phyloP scores from a whole-genome alignment of 2,888 invertebrate species.

The Xestia c-nigrum region DNA sequence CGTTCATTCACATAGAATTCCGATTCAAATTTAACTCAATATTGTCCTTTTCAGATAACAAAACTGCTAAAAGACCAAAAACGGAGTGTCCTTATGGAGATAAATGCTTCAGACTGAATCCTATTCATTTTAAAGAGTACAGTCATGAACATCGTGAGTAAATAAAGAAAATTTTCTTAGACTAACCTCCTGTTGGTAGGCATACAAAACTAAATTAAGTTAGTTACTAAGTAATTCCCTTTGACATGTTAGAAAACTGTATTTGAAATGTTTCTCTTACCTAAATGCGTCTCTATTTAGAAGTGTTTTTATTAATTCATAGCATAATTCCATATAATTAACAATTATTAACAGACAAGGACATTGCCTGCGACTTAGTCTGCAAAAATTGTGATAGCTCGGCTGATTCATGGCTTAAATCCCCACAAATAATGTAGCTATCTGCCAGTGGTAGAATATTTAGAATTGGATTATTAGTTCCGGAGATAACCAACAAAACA shows the following conservation, averaged over 20 bases:
- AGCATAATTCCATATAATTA: too few species aligned
- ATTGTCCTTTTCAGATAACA: conserved; percentile 74
- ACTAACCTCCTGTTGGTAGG: background rate
- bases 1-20: background rate
- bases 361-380: too few species aligned
- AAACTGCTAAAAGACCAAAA: conserved; percentile 79
- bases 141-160: conserved; percentile 94
- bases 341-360: too few species aligned
- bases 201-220: background rate
- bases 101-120: conserved; percentile 95
- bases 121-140: conserved; percentile 95
- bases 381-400: too few species aligned
- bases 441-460: too few species aligned
- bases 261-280: background rate
- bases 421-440: too few species aligned
- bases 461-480: too few species aligned
- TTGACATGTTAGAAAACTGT: background rate
- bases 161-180: background rate
- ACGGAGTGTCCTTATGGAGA: conserved; percentile 94
- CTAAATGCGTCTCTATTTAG: too few species aligned
- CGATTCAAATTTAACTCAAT: background rate
- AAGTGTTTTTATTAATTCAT: too few species aligned
- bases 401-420: too few species aligned
- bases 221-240: background rate
- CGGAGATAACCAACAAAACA: too few species aligned